Evolutionary conservation across 53 echinoderm and acorn worm genomes (phyloP), one percentile per base, ranked within the genome.

Genomic region (Luidia sarsii): DNA sequence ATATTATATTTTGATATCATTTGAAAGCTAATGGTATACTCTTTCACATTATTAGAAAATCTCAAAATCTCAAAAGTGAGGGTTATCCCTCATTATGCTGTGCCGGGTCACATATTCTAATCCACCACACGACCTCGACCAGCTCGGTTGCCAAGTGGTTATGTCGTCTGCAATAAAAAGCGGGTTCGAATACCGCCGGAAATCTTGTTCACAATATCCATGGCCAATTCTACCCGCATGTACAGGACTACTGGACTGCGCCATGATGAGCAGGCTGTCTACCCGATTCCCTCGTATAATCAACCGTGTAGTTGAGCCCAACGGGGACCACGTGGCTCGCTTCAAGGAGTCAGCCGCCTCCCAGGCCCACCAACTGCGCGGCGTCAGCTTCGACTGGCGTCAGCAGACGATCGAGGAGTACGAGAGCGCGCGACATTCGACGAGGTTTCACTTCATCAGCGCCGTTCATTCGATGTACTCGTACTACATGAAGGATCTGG

Each of bases 381-480:
- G 57, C 2, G 69, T 81, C 9, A 31, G 23, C 2, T 88, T 27
- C 33, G 82, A 88, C 31, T 92, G 85, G 88, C 53, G 68, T 55
- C 57, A 73, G 49, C 68, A 88, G 43, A 81, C 73, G 4, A 48
- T 88, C 56, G 88, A 85, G 39, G 30, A 77, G 36, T 88, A 67
- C 37, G 50, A 85, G 8, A n/a, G 19, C 37, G 65, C 65, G 65
- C 75, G 72, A 23, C 18, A 67, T 16, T 8, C 15, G 48, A 33
- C 55, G 21, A 86, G 85, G 21, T 71, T 63, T 60, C 89, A 93
- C 31, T 83, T 93, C 32, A 90, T 93, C 73, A 87, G 87, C 75
- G 32, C 90, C 7, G 70, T 93, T 11, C 87, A 93, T 70, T 84
- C 84, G 7, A 15, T 93, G 11, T 93, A 93, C 43, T n/a, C 90